A percentile compares a stretch with the other conserved stretches of the same genome.
These are phyloP conservation scores for Phyllopteryx taeniolatus DNA, from an alignment of 2,113 vertebrate species.

Conservation along the genomic window DNA sequence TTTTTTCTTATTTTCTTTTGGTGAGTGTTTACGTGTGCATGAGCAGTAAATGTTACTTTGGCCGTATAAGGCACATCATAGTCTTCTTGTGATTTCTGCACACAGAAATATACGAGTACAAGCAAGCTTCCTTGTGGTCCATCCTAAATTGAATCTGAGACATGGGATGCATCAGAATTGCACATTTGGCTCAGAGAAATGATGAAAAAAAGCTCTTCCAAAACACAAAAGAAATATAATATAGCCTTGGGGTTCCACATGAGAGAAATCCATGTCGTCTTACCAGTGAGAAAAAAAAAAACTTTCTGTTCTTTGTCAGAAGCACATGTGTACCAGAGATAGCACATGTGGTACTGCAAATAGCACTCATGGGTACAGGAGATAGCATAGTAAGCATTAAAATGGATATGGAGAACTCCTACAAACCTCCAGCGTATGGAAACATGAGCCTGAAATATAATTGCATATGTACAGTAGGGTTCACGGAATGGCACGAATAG, in stretches of 20 bases:
- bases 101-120: neutral
- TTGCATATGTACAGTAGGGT: neutral
- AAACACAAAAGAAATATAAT: slow-evolving; percentile 24
- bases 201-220: slow-evolving; percentile 4
- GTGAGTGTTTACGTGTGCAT: no score
- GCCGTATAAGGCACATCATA: neutral
- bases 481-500: neutral
- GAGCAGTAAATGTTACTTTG: no score
- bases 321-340: neutral
- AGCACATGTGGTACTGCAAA: neutral
- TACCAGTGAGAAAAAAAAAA: slow-evolving; percentile 4
- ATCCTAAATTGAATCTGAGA: neutral
- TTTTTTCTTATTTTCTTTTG: no score
- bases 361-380: slow-evolving; percentile 14
- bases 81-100: no score
- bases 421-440: neutral
- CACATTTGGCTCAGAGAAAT: neutral
- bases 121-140: slow-evolving; percentile 10
- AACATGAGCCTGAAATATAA: neutral
- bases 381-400: slow-evolving; percentile 9
- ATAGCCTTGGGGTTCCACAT: slow-evolving; percentile 31
- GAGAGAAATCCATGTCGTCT: slow-evolving; percentile 19
- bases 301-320: neutral
- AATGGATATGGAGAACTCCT: neutral
- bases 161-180: no score